Conservation (phyloP, 2,888 invertebrate species). For the Orthonevra nobilis region DNA sequence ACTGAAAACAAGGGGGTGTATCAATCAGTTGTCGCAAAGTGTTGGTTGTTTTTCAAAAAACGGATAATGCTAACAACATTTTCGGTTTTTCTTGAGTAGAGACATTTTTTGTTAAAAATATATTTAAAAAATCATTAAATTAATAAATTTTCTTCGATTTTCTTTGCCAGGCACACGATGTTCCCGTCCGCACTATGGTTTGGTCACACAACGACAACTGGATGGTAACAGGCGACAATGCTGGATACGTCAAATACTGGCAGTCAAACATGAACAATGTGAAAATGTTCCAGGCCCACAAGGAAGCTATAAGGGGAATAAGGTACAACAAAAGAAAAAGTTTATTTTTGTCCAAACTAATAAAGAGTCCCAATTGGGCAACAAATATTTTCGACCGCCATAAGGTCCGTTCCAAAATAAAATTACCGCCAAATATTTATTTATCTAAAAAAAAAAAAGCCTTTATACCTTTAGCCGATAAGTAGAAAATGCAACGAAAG, state of each 20-base stretch:
- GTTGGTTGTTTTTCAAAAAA: too few species aligned
- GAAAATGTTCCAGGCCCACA: conserved; percentile 99
- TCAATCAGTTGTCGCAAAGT: too few species aligned
- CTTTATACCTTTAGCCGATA: conserved; percentile 47
- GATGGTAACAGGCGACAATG: conserved; percentile 99
- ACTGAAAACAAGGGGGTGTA: too few species aligned
- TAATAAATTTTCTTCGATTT: background rate
- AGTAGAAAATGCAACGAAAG: conserved; percentile 36
- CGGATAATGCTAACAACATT: too few species aligned
- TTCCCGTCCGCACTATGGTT: conserved; percentile 99
- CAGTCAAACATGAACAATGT: conserved; percentile 99
- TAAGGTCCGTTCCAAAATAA: conserved; percentile 28
- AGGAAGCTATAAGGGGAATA: conserved; percentile 99
- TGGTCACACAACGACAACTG: conserved; percentile 99
- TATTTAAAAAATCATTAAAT: too few species aligned
- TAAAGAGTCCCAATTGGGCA: conserved; percentile 54
- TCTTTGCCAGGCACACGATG: conserved; percentile 94
- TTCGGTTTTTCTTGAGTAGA: too few species aligned
- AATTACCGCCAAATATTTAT: conserved; percentile 8
- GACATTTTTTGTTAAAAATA: too few species aligned
- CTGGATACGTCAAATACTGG: conserved; percentile 99
- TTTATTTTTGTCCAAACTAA: conserved; percentile 67
- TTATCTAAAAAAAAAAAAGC: conserved; percentile 28
- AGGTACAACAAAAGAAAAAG: conserved; percentile 85
- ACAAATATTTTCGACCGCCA: conserved; percentile 19